Evolutionary conservation across 2,888 invertebrate genomes (phyloP).

Genomic region (Clusia tigrina): DNA sequence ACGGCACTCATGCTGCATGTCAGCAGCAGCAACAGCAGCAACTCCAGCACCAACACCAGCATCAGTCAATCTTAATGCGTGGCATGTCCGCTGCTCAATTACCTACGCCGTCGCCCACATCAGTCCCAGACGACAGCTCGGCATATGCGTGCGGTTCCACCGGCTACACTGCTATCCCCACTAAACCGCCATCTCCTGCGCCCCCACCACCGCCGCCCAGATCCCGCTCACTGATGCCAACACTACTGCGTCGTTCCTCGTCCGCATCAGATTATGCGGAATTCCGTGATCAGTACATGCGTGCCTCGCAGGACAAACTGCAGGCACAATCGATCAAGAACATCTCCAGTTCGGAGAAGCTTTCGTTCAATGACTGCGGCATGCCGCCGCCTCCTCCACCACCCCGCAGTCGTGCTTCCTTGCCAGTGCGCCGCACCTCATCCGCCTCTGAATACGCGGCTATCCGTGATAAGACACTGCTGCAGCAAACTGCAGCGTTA

Average conservation of each 20-base stretch:
- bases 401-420: constrained; percentile 52
- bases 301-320: constrained; percentile 45
- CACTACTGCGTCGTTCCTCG: constrained; percentile 68
- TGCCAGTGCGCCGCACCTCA: constrained; percentile 67
- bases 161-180: constrained; percentile 8
- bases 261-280: constrained; percentile 75
- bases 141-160: not conserved
- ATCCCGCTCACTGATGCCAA: constrained; percentile 58
- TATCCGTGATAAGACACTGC: constrained; percentile 59
- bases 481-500: constrained; percentile 57
- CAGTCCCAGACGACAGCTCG: not conserved
- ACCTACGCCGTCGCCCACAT: constrained; percentile 10
- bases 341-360: constrained; percentile 60
- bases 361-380: constrained; percentile 63
- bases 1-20: constrained; percentile 20
- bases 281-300: constrained; percentile 58
- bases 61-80: too few species aligned
- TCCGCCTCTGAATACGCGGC: constrained; percentile 74
- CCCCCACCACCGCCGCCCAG: constrained; percentile 64
- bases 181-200: constrained; percentile 58
- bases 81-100: constrained; percentile 1
- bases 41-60: too few species aligned
- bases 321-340: constrained; percentile 55
- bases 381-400: constrained; percentile 65
- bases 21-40: constrained; percentile 19